These are phyloP conservation scores for Abramis brama DNA, from an alignment of 2,113 vertebrate species.

Conservation along the genomic window DNA sequence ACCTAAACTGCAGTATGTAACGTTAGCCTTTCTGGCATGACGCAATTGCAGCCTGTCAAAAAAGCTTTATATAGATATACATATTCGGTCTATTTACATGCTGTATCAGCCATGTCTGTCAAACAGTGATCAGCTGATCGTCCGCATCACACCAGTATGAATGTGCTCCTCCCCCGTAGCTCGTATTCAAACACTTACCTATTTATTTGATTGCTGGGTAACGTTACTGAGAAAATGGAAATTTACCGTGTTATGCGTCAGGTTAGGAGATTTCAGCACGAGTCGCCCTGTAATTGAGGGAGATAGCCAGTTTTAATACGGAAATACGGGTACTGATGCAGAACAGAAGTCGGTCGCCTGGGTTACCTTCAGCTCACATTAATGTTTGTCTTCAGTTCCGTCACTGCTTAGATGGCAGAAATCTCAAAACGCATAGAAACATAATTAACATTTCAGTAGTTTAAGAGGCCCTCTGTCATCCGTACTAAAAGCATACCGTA, in stretches of 20 bases:
- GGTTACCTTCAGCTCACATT: neutral
- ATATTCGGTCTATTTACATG: neutral
- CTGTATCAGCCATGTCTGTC: neutral
- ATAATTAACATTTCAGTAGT: neutral
- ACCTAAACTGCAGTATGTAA: neutral
- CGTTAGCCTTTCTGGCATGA: neutral
- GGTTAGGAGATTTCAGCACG: neutral
- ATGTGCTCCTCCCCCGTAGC: neutral
- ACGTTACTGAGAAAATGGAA: neutral
- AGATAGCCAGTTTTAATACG: neutral
- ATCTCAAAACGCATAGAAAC: neutral
- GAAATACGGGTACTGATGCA: conserved; percentile 4
- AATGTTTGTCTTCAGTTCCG: neutral
- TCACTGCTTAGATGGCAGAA: neutral
- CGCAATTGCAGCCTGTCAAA: neutral
- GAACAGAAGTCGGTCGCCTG: conserved; percentile 13
- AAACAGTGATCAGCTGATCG: neutral
- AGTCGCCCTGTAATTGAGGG: neutral
- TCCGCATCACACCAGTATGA: neutral
- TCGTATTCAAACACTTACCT: neutral
- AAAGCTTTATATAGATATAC: neutral
- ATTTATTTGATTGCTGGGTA: neutral
- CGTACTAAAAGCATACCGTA: neutral
- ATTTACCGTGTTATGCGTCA: neutral
- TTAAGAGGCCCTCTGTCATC: neutral